Evolutionary conservation across 2,797 vertebrate species (phyloP).

Genomic region (Tauraco hartlaubi): DNA sequence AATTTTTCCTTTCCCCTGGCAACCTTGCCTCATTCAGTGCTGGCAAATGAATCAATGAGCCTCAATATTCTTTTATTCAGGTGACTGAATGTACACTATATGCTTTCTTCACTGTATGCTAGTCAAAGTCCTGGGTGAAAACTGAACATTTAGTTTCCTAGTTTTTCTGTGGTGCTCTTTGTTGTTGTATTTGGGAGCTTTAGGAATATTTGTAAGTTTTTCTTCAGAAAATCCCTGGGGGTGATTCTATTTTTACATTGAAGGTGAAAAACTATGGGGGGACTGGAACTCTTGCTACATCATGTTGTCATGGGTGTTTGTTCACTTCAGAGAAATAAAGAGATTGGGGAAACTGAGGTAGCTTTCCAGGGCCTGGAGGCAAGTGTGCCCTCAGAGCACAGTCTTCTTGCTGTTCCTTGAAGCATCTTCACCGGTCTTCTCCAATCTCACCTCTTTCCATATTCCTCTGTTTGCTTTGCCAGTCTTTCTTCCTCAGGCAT

Average conservation of each 20-base stretch:
- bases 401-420: neutral
- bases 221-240: neutral
- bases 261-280: accelerated
- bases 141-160: neutral
- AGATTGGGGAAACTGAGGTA: neutral
- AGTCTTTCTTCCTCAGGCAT: neutral
- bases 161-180: neutral
- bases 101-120: neutral
- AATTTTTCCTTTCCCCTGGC: neutral
- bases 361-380: neutral
- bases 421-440: neutral
- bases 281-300: neutral
- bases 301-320: neutral
- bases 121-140: neutral
- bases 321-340: neutral
- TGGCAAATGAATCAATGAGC: neutral
- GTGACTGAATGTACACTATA: neutral
- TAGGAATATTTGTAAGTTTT: neutral
- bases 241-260: neutral
- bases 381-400: neutral
- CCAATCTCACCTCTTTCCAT: neutral
- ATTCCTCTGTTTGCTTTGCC: neutral
- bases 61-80: neutral
- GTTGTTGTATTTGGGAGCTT: neutral
- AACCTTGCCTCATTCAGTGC: neutral